These are phyloP conservation scores for Priocnemis perturbator DNA, from an alignment of 2,888 invertebrate genomes.

Conservation along the genomic window DNA sequence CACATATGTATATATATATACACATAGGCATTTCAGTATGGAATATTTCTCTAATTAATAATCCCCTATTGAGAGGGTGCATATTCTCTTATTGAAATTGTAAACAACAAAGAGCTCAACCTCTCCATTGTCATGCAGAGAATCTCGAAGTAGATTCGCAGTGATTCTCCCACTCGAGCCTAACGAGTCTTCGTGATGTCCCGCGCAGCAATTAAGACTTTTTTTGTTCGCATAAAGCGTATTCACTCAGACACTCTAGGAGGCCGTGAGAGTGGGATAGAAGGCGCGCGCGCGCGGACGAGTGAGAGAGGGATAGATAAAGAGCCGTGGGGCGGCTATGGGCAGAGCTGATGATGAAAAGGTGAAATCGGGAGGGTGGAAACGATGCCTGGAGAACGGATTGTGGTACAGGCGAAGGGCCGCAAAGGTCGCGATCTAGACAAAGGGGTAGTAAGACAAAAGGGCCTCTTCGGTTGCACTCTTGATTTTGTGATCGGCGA, in stretches of 20 bases:
- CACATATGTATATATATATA: too few relatives aligned
- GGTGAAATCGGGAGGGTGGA: conserved; percentile 42
- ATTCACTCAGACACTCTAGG: conserved; percentile 42
- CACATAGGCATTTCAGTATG: too few relatives aligned
- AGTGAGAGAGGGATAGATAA: background rate
- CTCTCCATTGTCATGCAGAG: conserved; percentile 29
- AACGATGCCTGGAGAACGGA: conserved; percentile 45
- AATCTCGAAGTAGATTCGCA: conserved; percentile 33
- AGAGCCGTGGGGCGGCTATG: conserved; percentile 29
- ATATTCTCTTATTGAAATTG: background rate
- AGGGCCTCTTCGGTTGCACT: conserved; percentile 43
- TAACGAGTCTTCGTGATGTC: conserved; percentile 52
- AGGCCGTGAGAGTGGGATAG: conserved; percentile 8
- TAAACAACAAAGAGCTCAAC: background rate
- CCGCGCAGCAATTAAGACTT: conserved; percentile 55
- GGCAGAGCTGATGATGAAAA: conserved; percentile 43
- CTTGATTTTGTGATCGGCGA: conserved; percentile 53
- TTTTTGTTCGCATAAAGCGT: conserved; percentile 52
- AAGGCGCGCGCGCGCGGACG: background rate
- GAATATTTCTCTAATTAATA: too few relatives aligned
- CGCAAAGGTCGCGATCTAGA: conserved; percentile 51
- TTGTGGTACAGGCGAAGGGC: conserved; percentile 40
- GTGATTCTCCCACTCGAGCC: conserved; percentile 42
- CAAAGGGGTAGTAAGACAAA: conserved; percentile 54
- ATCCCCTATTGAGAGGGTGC: background rate